phyloP scores from a whole-genome alignment of 1,140 invertebrate species.

The Drosophila guanche region DNA sequence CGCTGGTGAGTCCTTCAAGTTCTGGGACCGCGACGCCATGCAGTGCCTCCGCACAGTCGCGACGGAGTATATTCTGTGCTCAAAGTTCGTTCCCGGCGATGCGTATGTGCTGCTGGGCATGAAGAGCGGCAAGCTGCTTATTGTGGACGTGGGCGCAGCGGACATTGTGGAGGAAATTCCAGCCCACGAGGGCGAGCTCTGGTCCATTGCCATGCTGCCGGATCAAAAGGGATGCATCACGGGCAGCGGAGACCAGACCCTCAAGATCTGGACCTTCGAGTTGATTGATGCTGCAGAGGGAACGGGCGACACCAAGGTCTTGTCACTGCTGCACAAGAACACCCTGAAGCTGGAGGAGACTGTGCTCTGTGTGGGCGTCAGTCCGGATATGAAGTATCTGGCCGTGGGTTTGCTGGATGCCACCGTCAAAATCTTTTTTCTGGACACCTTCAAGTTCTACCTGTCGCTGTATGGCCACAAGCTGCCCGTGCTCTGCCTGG shows the following conservation, averaged over 20 bases:
- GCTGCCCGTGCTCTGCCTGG: constrained; percentile 95
- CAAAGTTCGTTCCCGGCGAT: constrained; percentile 96
- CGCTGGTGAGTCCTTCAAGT: constrained; percentile 93
- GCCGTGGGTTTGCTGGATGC: constrained; percentile 95
- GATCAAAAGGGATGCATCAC: constrained; percentile 92
- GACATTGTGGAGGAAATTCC: constrained; percentile 90
- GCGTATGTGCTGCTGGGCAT: constrained; percentile 94
- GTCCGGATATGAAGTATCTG: constrained; percentile 93
- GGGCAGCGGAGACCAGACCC: constrained; percentile 94
- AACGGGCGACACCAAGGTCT: constrained; percentile 83
- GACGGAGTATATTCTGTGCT: constrained; percentile 88
- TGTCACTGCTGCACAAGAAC: constrained; percentile 91
- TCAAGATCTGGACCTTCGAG: constrained; percentile 98
- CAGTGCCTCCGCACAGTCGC: constrained; percentile 92
- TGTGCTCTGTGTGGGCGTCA: constrained; percentile 92
- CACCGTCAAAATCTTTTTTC: constrained; percentile 97
- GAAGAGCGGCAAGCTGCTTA: constrained; percentile 93
- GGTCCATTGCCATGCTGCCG: constrained; percentile 90
- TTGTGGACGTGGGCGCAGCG: constrained; percentile 94
- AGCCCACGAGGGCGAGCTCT: constrained; percentile 92
- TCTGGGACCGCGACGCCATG: constrained; percentile 96
- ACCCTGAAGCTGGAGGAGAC: constrained; percentile 94
- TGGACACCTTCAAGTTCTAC: constrained; percentile 98
- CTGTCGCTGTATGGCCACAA: constrained; percentile 98
- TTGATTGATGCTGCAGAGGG: constrained; percentile 86